Evolutionary conservation across 2,888 invertebrate genomes (phyloP).

Genomic region (Cryptosula pallasiana): DNA sequence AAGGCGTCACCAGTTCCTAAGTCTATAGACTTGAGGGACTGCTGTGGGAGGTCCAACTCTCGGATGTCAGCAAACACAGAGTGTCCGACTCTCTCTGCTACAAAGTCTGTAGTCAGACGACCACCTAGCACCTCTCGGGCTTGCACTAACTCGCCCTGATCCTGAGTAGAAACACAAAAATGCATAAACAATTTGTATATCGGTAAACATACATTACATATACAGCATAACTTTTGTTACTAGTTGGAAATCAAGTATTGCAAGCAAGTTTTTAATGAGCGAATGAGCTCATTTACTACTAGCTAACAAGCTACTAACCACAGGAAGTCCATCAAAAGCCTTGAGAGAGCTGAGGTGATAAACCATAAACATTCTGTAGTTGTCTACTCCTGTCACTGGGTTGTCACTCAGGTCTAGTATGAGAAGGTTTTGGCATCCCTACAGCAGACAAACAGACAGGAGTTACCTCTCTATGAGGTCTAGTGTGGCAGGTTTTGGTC

Average conservation of each 20-base stretch:
- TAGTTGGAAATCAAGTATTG: no score
- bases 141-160: conserved; percentile 30
- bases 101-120: conserved; percentile 50
- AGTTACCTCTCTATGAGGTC: no score
- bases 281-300: no score
- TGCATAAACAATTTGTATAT: no score
- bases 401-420: conserved; percentile 52
- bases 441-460: conserved; percentile 24
- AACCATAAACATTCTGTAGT: conserved; percentile 51
- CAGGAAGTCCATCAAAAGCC: conserved; percentile 49
- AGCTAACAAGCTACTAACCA: no score
- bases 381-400: conserved; percentile 44
- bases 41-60: conserved; percentile 50
- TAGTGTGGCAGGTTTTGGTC: no score
- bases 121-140: conserved; percentile 53
- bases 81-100: conserved; percentile 50
- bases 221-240: no score
- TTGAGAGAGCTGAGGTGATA: conserved; percentile 51
- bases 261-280: no score
- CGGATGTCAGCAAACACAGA: conserved; percentile 46
- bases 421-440: conserved; percentile 42
- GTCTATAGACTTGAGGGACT: conserved; percentile 47
- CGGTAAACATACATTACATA: no score
- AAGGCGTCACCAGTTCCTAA: conserved; percentile 46
- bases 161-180: no score